Base-by-base conservation (phyloP, 2,888 invertebrate species). In the Drosophila vallismaia region DNA sequence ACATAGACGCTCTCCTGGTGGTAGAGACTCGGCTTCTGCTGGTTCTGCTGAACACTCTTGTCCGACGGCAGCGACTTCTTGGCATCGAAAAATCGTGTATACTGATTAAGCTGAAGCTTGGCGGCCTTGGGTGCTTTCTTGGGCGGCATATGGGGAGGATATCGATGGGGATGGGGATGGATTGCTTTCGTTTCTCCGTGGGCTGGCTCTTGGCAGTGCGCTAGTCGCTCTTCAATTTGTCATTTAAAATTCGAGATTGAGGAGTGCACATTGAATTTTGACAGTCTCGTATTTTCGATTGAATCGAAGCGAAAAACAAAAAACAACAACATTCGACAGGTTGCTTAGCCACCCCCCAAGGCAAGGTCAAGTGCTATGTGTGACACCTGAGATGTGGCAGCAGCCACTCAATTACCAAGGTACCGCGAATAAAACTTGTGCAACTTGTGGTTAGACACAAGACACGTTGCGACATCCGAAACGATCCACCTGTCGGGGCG, bases 401-500 rank as follows among this genome's bases (percentile, higher is more conserved):
- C 28, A 51, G 36, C 51, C 66, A 71, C 71, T 69, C 71, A 53
- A 70, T 69, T 69, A 70, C 69, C 82, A 72, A 70, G n/a, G 36
- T 6, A 36, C 64, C 77, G 52, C 80, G 62, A 40, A 14, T 45
- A 40, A 54, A 70, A 59, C 55, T 68, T 78, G 70, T 60, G 73
- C 60, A 63, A 58, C 36, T n/a, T 55, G 44, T 19, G 64, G 66
- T 53, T 49, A 33, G 71, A 59, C 44, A 44, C 19, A 50, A 44
- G 64, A 72, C 76, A 74, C 56, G 74, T 69, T 51, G 74, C 48
- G 74, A 56, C 71, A 82, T 57, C 59, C 69, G 85, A 81, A 81
- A 81, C 74, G 78, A 66, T 45, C 40, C 63, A 19, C 19, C 19
- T 19, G 5, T 42, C 42, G 24, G 42, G 49, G 63, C 44, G 67